Base-by-base conservation (phyloP, 2,113 vertebrate genomes). In the Benitochromis conjunctus region DNA sequence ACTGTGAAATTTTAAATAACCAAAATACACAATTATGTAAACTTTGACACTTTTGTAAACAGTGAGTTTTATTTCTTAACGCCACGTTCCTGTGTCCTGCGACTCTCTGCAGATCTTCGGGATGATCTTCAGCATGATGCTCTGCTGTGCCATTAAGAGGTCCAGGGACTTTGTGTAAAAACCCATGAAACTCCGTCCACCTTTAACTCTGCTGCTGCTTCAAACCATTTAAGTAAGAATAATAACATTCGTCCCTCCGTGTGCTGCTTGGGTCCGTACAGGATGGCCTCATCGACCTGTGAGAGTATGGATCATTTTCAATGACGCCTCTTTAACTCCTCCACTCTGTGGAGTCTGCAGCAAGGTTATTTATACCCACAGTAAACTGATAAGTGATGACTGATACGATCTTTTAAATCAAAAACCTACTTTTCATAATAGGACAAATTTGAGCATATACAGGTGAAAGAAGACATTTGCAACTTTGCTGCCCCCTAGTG, bases 41-140 rank as follows among this genome's bases (percentile, higher is more conserved):
- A 66, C 4, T 21, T 64, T 38, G 34, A 66, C 34, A 38, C 62
- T 38, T 38, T 64, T 38, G 34, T 66, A 66, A 21, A 38, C 62
- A 8, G 62, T 66, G 11, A 21, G 38, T 38, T 46, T 46, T 46
- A 46, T 46, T 48, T 48, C 41, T 66, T 62, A 31, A 57, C 13
- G 8, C 7, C 4, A 7, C 16, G 9, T 62, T 46, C 11, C 18
- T 34, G 26, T 48, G 9, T 54, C 4, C n/a, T 74, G 4, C 21
- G 62, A 8, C 43, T 76, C 26, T 84, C 29, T 78, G 82, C 96
- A 99, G 98, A 95, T 99, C 79, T 97, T 99, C 3, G 98, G 98
- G 36, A 99, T 99, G 98, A 97, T 99, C 94, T 98, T 98, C 97
- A 99, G 98, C 89, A 98, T 99, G 97, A 90, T 99, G 88, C 96